Evolutionary conservation across 2,888 invertebrate genomes (phyloP).

Genomic region (Scaptomyza polygonia): DNA sequence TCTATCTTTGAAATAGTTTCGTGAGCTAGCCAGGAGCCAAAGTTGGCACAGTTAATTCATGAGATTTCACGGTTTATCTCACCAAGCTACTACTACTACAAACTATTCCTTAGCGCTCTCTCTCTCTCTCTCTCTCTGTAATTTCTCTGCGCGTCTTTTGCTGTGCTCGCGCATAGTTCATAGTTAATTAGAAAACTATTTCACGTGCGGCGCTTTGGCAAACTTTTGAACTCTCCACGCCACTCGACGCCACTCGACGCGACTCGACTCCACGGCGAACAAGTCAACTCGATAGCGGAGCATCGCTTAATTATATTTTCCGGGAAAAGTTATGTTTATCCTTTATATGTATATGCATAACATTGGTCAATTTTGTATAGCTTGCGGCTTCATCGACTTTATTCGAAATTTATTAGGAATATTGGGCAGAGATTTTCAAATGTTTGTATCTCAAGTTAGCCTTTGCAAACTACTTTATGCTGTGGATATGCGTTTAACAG

Average conservation of each 20-base stretch:
- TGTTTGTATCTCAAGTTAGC: too few species aligned
- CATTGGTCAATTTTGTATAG: constrained; percentile 47
- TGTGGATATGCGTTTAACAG: not conserved
- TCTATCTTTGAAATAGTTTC: constrained; percentile 76
- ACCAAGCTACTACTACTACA: constrained; percentile 28
- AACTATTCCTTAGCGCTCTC: not conserved
- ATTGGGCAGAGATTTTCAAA: too few species aligned
- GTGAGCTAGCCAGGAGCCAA: constrained; percentile 55
- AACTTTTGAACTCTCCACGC: constrained; percentile 67
- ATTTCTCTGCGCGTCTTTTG: constrained; percentile 36
- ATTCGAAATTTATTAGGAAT: not conserved
- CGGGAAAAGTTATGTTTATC: constrained; percentile 45
- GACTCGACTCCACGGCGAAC: constrained; percentile 12
- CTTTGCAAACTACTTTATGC: too few species aligned
- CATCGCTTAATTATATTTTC: constrained; percentile 69
- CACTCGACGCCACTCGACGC: constrained; percentile 25
- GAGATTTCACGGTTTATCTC: constrained; percentile 79
- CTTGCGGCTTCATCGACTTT: constrained; percentile 16
- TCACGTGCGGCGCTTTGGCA: constrained; percentile 55
- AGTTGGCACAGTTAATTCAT: constrained; percentile 74
- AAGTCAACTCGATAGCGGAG: constrained; percentile 32
- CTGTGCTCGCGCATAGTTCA: constrained; percentile 63
- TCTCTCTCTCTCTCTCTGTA: not conserved
- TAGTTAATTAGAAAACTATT: constrained; percentile 79
- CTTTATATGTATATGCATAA: constrained; percentile 47